Base-by-base conservation (phyloP, 2,113 vertebrate species). In the Rhagologus leucostigma region DNA sequence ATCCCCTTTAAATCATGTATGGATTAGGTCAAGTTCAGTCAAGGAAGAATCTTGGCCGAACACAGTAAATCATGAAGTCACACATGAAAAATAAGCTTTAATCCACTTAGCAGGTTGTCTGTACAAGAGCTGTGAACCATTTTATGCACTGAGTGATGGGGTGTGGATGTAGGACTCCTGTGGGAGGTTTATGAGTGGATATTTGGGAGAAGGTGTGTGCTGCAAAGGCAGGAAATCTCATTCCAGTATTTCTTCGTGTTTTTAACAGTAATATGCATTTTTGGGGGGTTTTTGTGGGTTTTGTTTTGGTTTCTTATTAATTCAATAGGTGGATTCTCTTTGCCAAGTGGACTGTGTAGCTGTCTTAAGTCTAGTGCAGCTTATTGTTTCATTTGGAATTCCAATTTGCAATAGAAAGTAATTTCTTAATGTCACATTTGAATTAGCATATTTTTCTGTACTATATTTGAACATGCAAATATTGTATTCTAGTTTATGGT, bases 381-480 rank as follows among this genome's bases (percentile, higher is more conserved):
- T 95, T 93, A 32, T 95, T 96, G 93, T 93, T 94, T 96, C 88
- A 93, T 90, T 85, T 97, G 67, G 76, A 89, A 93, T 79, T 57
- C 41, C 27, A 90, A 52, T 96, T 96, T 96, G 71, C 49, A 62
- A 56, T 33, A 71, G 49, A 29, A 70, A 95, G 87, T 89, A 3
- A 79, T 93, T 97, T 95, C 79, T 84, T 68, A 94, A 77, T 65
- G 82, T 88, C 76, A 95, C 55, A 95, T 70, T 93, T 89, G 75
- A 93, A 57, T 94, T 92, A 93, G 18, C 46, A 65, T 84, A 41
- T 68, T 71, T 49, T 88, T 27, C 57, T 83, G 67, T 57, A 83
- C 77, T 84, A 64, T 88, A 97, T 97, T 96, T 88, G 62, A 90
- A 47, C 67, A 87, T 97, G 87, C 90, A 97, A 97, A 96, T 96